Percentiles rank a stretch among this genome's conserved stretches.
These are phyloP conservation scores for Lipophrys pholis DNA, from an alignment of 2,113 vertebrate genomes.

Conservation along the genomic window DNA sequence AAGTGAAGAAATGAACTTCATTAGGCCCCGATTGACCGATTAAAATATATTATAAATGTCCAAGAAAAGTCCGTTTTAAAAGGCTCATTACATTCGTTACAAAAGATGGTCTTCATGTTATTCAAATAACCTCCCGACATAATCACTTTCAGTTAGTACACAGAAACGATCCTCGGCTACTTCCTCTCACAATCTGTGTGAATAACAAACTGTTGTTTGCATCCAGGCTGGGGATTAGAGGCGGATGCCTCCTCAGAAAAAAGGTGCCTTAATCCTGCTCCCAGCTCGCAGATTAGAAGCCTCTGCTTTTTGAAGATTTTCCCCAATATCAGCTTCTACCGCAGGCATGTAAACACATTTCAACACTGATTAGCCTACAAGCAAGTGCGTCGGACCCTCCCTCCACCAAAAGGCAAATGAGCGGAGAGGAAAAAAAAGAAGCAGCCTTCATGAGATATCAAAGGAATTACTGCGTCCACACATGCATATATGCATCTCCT, in stretches of 20 bases:
- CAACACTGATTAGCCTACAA: slow-evolving; percentile 55
- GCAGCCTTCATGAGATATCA: slow-evolving; percentile 29
- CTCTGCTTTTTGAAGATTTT: slow-evolving; percentile 70
- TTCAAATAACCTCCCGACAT: slow-evolving; percentile 3
- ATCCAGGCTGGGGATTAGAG: slow-evolving; percentile 64
- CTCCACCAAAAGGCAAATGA: not conserved
- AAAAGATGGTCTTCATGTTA: slow-evolving; percentile 6
- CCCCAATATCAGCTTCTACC: slow-evolving; percentile 56
- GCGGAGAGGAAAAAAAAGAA: not conserved
- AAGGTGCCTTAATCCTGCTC: slow-evolving; percentile 72
- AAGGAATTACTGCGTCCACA: slow-evolving; percentile 36
- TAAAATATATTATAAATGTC: slow-evolving; percentile 1
- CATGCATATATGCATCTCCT: slow-evolving; percentile 19
- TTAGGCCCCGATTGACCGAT: not conserved
- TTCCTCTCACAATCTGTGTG: slow-evolving; percentile 27
- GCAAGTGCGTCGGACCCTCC: slow-evolving; percentile 23
- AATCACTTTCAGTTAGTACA: not conserved
- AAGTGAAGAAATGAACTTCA: slow-evolving; percentile 15
- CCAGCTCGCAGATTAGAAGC: slow-evolving; percentile 59
- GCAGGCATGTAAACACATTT: slow-evolving; percentile 68
- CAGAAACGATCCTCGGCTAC: not conserved
- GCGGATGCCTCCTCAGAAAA: slow-evolving; percentile 56
- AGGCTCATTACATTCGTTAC: slow-evolving; percentile 2
- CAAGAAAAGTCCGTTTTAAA: not conserved
- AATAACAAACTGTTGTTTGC: slow-evolving; percentile 54